A percentile compares a stretch with the other conserved stretches of the same genome.
Evolutionary conservation across 1,140 invertebrate genomes (phyloP).

Genomic region (Acromyrmex heyeri): DNA sequence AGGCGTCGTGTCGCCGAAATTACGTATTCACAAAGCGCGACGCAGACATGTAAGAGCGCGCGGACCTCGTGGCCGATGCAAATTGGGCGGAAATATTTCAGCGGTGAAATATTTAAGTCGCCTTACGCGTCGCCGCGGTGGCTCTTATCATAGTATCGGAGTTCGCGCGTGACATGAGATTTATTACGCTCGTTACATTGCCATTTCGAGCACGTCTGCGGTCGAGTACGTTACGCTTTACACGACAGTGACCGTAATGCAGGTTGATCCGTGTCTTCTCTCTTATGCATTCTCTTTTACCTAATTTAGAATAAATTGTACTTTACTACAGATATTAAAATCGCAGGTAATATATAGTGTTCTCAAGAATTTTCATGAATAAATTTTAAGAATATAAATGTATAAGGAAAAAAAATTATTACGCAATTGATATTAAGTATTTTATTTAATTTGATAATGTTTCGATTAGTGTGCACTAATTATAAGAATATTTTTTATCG

Average conservation of each 20-base stretch:
- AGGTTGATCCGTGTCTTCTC: slow-evolving; percentile 12
- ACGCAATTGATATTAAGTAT: not conserved
- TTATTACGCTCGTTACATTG: slow-evolving; percentile 78
- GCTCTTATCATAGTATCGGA: slow-evolving; percentile 64
- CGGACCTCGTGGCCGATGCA: slow-evolving; percentile 75
- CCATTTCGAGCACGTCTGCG: slow-evolving; percentile 79
- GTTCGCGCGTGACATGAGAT: slow-evolving; percentile 65
- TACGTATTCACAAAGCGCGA: slow-evolving; percentile 75
- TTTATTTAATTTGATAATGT: slow-evolving; percentile 2
- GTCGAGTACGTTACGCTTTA: slow-evolving; percentile 74
- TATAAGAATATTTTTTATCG: not conserved
- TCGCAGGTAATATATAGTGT: not conserved
- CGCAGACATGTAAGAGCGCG: slow-evolving; percentile 59
- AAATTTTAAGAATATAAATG: not conserved
- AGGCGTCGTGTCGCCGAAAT: slow-evolving; percentile 58
- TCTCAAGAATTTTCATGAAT: not conserved
- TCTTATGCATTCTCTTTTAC: not conserved
- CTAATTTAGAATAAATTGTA: slow-evolving; percentile 16
- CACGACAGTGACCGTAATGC: slow-evolving; percentile 34
- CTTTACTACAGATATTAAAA: slow-evolving; percentile 3
- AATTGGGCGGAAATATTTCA: slow-evolving; percentile 81
- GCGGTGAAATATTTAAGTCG: slow-evolving; percentile 60
- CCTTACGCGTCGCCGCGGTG: slow-evolving; percentile 26
- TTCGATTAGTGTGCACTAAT: not conserved
- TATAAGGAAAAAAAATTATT: not conserved